Base-by-base conservation (phyloP, 2,888 invertebrate genomes). In the Linnaemya tessellans region DNA sequence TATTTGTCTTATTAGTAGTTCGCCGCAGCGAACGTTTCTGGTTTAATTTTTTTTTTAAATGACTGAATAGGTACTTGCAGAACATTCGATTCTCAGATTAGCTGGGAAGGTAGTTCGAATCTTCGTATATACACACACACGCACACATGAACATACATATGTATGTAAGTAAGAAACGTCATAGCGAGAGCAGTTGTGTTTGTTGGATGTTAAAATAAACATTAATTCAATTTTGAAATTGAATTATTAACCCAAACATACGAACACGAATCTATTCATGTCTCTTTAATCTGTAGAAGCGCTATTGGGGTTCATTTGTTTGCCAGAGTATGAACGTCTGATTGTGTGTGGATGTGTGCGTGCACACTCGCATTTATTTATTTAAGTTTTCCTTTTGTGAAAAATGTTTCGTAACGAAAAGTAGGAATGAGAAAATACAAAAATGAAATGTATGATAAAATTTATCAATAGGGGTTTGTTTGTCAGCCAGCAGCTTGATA, bases 171-270 rank as follows among this genome's bases (percentile, higher is more conserved):
- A 51, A 13, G n/a, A n/a, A n/a, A n/a, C n/a, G n/a, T n/a, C n/a
- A n/a, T n/a, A n/a, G n/a, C n/a, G n/a, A n/a, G n/a, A n/a, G n/a
- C n/a, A n/a, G 51, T 41, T 75, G 60, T 35, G 46, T 84, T 25
- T 71, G 80, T 43, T 60, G 67, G 35, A 11, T 18, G 7, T 71
- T 38, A 15, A 51, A 68, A 65, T 25, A 74, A 68, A 54, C 46
- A 75, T 82, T 65, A 82, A 80, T 82, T 85, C 65, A 82, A 75
- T 75, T 82, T 82, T 46, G 8, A 82, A 82, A 82, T 80, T 85
- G 54, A 82, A 82, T 80, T 85, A 82, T 85, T 60, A 82, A 78
- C 56, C 54, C 60, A 71, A 75, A 79, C 64, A 43, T 46, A 62
- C 73, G 38, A 75, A 30, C 49, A 65, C 15, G 46, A 67, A 64